phyloP scores from a whole-genome alignment of 2,113 vertebrate genomes.

The Lota lota region DNA sequence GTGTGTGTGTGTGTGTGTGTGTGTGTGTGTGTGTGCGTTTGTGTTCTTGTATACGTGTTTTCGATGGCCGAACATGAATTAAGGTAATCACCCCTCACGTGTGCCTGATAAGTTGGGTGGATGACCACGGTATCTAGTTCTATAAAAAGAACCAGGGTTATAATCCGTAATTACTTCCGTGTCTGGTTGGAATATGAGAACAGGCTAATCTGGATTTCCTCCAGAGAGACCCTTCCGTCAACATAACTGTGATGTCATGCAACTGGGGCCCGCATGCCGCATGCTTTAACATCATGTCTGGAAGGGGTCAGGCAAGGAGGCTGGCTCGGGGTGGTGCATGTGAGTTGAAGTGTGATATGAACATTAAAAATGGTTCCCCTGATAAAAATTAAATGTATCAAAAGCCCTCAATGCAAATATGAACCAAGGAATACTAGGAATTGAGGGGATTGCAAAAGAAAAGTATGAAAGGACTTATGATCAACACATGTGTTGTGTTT shows the following conservation, averaged over 20 bases:
- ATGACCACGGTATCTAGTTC: constrained; percentile 55
- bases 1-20: too few species aligned
- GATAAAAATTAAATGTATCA: constrained; percentile 18
- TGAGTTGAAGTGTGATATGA: constrained; percentile 1
- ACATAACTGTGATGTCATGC: constrained; percentile 49
- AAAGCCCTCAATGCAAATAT: neutral
- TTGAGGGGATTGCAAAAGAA: neutral
- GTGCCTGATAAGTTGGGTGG: constrained; percentile 33
- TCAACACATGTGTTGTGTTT: constrained; percentile 8
- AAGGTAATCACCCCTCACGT: constrained; percentile 44
- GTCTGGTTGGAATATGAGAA: constrained; percentile 53
- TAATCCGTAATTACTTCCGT: constrained; percentile 70
- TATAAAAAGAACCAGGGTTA: constrained; percentile 60
- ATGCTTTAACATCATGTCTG: neutral
- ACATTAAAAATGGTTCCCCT: neutral
- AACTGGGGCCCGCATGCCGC: neutral
- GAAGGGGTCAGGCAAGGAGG: neutral
- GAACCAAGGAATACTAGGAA: neutral
- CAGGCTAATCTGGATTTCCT: constrained; percentile 69
- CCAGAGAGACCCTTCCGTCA: constrained; percentile 16
- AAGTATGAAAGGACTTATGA: constrained; percentile 6
- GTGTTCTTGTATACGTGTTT: constrained; percentile 1
- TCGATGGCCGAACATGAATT: too few species aligned
- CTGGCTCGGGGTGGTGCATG: neutral
- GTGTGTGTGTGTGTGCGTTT: too few species aligned